Percentiles rank a stretch among this genome's conserved stretches.
phyloP scores from a whole-genome alignment of 35 echinoderm and acorn worm species.

The Apostichopus parvimensis region DNA sequence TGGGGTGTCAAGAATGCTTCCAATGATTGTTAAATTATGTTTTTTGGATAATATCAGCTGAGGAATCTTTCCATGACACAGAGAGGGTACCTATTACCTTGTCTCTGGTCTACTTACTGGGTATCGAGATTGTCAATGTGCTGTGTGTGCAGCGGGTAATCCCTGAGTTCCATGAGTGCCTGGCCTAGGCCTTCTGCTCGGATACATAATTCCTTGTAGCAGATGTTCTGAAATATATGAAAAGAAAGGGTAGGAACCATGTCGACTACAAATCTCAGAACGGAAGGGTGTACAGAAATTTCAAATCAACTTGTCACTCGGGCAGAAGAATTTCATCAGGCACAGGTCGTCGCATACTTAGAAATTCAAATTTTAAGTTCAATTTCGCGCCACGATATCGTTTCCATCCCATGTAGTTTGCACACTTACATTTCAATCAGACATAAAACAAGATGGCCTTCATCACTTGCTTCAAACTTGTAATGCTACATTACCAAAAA shows the following conservation, averaged over 20 bases:
- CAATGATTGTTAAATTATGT: not conserved
- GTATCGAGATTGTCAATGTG: slow-evolving; percentile 10
- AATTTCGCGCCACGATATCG: too few relatives aligned
- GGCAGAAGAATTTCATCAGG: too few relatives aligned
- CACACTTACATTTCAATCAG: too few relatives aligned
- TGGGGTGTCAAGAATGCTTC: not conserved
- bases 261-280: too few relatives aligned
- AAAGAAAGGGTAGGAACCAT: not conserved
- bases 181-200: not conserved
- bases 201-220: not conserved
- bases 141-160: not conserved
- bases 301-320: too few relatives aligned
- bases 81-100: not conserved
- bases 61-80: not conserved
- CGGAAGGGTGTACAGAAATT: too few relatives aligned
- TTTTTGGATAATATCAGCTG: not conserved
- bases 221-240: not conserved
- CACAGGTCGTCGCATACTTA: too few relatives aligned
- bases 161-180: not conserved
- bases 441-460: too few relatives aligned
- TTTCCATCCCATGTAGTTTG: too few relatives aligned
- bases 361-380: too few relatives aligned
- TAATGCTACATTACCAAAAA: too few relatives aligned
- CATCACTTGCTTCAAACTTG: too few relatives aligned
- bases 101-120: not conserved